Evolutionary conservation across 2,113 vertebrate genomes (phyloP).

Genomic region (Anarrhichthys ocellatus): DNA sequence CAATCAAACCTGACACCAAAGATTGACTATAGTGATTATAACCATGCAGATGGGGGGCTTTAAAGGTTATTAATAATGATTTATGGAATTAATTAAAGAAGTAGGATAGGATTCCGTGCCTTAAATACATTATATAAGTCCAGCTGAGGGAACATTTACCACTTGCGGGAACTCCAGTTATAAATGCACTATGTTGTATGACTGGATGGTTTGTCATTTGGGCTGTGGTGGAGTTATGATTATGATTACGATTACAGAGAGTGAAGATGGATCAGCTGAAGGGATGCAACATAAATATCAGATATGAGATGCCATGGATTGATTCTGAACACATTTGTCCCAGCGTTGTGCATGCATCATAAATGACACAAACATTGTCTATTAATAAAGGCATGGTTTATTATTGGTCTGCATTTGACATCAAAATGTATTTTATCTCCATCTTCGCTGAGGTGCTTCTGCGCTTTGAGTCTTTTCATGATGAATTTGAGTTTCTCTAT

Average conservation of each 20-base stretch:
- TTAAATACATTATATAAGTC: constrained; percentile 82
- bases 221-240: constrained; percentile 66
- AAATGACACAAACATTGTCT: constrained; percentile 11
- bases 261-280: constrained; percentile 61
- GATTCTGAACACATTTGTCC: constrained; percentile 31
- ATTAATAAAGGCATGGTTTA: constrained; percentile 22
- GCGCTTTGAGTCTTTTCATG: not conserved
- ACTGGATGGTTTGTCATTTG: constrained; percentile 61
- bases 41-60: constrained; percentile 82
- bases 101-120: constrained; percentile 77
- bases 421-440: not conserved
- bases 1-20: constrained; percentile 86
- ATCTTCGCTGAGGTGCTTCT: not conserved
- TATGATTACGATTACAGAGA: constrained; percentile 63
- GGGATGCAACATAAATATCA: constrained; percentile 54
- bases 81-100: constrained; percentile 86
- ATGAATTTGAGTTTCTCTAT: not conserved
- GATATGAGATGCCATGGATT: constrained; percentile 29
- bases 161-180: constrained; percentile 60
- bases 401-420: not conserved
- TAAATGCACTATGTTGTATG: constrained; percentile 51
- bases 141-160: constrained; percentile 70
- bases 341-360: constrained; percentile 5
- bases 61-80: constrained; percentile 89
- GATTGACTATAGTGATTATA: constrained; percentile 87